Evolutionary conservation across 2,888 invertebrate species (phyloP).

Genomic region (Andrena chrysosceles): DNA sequence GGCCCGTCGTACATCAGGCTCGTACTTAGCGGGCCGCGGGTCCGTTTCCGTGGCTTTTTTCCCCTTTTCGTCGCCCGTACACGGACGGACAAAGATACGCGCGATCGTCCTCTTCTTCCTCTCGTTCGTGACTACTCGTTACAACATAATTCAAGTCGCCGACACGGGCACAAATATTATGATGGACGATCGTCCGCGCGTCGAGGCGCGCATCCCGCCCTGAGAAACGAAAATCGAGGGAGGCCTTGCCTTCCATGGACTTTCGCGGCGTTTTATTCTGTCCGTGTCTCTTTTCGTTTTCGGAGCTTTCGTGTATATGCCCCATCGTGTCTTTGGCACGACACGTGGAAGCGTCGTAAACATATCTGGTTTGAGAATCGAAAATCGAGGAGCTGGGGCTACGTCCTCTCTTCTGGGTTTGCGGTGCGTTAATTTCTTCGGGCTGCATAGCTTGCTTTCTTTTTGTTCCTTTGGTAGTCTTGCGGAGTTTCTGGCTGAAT

Average conservation of each 20-base stretch:
- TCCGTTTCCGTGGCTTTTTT: constrained; percentile 23
- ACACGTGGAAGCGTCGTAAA: constrained; percentile 1
- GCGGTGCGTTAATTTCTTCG: neutral
- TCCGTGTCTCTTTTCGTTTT: neutral
- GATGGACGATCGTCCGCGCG: constrained; percentile 74
- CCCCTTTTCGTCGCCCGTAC: constrained; percentile 16
- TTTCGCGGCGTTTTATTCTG: neutral
- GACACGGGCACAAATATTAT: constrained; percentile 80
- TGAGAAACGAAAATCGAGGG: constrained; percentile 29
- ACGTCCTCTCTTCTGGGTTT: neutral
- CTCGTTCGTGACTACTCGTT: constrained; percentile 63
- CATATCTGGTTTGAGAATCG: neutral
- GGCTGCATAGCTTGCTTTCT: too few species aligned
- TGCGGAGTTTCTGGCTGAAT: too few species aligned
- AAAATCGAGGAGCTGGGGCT: neutral
- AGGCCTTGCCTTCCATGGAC: neutral
- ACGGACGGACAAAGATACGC: constrained; percentile 8
- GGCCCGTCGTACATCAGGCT: constrained; percentile 67
- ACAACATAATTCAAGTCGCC: constrained; percentile 78
- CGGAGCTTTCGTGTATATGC: neutral
- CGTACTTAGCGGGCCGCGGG: constrained; percentile 27
- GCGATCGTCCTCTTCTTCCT: constrained; percentile 14
- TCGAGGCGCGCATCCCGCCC: constrained; percentile 6
- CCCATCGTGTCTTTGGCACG: neutral
- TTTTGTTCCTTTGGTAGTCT: too few species aligned